Percentiles rank a stretch among this genome's conserved stretches.
These are phyloP conservation scores for Ctenodactylus gundi DNA, from an alignment of 2,113 vertebrate genomes.

Conservation along the genomic window DNA sequence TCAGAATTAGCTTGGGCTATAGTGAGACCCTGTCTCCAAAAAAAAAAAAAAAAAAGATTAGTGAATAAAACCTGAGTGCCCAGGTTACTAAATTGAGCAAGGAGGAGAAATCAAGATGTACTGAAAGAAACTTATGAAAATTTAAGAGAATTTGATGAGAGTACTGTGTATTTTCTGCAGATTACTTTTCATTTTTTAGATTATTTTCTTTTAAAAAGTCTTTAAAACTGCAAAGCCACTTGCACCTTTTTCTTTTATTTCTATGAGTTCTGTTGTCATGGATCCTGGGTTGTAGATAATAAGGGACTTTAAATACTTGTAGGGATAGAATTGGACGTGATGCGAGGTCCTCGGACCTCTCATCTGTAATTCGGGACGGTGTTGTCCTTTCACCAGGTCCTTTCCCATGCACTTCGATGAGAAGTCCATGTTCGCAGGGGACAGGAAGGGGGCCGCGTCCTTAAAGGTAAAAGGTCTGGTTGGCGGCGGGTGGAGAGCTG, in stretches of 20 bases:
- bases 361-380: background rate
- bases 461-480: slow-evolving; percentile 89
- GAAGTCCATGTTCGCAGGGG: slow-evolving; percentile 97
- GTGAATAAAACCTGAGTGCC: background rate
- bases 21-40: too few species aligned
- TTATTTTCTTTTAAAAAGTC: too few species aligned
- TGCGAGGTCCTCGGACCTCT: background rate
- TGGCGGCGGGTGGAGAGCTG: background rate
- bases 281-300: too few species aligned
- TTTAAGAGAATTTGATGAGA: background rate
- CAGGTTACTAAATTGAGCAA: background rate
- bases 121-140: background rate
- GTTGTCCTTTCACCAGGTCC: slow-evolving; percentile 83
- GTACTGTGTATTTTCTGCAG: slow-evolving; percentile 17
- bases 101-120: background rate
- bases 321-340: background rate
- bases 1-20: too few species aligned
- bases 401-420: slow-evolving; percentile 99
- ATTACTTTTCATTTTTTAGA: slow-evolving; percentile 30
- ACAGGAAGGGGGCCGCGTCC: slow-evolving; percentile 92
- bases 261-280: too few species aligned
- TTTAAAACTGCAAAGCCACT: background rate
- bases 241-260: background rate
- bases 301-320: slow-evolving; percentile 1
- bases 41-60: background rate